Conservation (phyloP, 2,113 vertebrate genomes). For the Pica pica region DNA sequence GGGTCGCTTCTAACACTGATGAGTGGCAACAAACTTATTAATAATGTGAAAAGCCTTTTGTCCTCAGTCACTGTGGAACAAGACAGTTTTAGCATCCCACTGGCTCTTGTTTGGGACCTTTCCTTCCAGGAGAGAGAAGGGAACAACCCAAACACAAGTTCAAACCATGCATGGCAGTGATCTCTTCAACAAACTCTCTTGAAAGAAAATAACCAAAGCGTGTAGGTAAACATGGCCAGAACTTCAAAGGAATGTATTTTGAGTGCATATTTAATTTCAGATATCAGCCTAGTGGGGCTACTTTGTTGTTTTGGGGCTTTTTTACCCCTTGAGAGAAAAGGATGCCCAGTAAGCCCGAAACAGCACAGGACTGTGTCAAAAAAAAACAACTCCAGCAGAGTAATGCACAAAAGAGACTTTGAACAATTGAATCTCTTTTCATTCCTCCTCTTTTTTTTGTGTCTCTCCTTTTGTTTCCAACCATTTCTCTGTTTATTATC, state of each 20-base stretch:
- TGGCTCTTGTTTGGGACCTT: not conserved
- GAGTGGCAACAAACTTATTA: not conserved
- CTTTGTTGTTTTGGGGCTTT: not conserved
- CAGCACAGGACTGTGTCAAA: not conserved
- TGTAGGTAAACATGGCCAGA: rapidly evolving
- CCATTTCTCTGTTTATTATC: not conserved
- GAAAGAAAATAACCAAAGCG: not conserved
- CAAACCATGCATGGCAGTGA: not conserved
- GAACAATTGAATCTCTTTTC: not conserved
- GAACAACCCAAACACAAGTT: not conserved
- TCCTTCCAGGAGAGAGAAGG: not conserved
- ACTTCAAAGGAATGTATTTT: not conserved
- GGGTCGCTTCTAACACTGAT: not conserved
- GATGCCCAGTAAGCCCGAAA: not conserved
- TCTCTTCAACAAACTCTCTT: not conserved
- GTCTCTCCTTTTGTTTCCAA: not conserved
- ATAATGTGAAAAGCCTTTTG: not conserved
- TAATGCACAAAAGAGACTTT: not conserved
- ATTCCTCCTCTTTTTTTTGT: not conserved
- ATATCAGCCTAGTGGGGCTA: rapidly evolving
- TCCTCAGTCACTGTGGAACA: not conserved
- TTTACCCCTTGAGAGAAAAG: not conserved
- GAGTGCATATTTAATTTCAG: not conserved
- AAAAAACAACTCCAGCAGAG: not conserved
- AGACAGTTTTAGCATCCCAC: not conserved